These are phyloP conservation scores for Bos indicus DNA, from an alignment of 2,113 vertebrate species.

Conservation along the genomic window DNA sequence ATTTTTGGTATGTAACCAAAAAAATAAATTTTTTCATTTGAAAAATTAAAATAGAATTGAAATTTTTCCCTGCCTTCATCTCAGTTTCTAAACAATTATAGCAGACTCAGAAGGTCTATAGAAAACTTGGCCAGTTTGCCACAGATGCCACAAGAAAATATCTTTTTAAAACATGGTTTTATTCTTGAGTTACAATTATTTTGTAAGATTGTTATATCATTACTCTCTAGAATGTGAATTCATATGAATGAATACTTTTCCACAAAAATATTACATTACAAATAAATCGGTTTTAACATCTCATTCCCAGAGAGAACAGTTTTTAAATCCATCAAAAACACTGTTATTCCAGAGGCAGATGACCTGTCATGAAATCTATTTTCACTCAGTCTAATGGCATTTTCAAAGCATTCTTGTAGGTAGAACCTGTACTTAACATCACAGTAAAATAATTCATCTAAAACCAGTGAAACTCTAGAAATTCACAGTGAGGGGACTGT, in stretches of 20 bases:
- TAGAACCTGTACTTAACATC: not conserved
- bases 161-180: not conserved
- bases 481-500: not conserved
- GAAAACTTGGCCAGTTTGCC: not conserved
- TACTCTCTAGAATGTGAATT: not conserved
- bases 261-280: not conserved
- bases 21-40: not conserved
- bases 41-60: not conserved
- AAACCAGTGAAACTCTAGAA: not conserved
- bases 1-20: not conserved
- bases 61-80: not conserved
- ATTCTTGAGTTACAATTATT: not conserved
- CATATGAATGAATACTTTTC: not conserved
- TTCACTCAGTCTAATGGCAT: not conserved
- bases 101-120: not conserved
- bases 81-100: conserved; percentile 6
- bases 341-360: not conserved
- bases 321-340: not conserved
- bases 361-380: not conserved
- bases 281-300: not conserved
- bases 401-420: not conserved
- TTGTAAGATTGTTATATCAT: not conserved
- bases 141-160: not conserved
- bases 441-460: not conserved
- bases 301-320: not conserved